Conservation (phyloP, 2,113 vertebrate genomes). For the Larimichthys crocea region DNA sequence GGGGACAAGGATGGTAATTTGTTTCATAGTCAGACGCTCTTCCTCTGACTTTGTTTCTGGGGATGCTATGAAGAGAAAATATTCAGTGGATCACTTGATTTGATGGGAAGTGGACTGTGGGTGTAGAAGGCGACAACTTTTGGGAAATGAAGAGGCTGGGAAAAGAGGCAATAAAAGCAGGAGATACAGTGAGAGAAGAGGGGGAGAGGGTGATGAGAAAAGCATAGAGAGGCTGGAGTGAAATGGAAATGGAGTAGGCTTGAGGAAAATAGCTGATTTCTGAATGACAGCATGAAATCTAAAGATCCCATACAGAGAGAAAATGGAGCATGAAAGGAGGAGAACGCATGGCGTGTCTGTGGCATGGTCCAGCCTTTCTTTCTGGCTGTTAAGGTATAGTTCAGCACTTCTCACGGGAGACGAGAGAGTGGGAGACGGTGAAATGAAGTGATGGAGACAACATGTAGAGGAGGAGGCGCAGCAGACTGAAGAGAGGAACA, state of each 20-base stretch:
- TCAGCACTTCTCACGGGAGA: not conserved
- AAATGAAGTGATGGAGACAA: conserved; percentile 41
- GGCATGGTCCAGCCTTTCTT: not conserved
- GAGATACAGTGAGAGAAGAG: conserved; percentile 26
- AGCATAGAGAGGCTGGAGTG: conserved; percentile 22
- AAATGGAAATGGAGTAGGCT: conserved; percentile 22
- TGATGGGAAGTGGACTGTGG: conserved; percentile 33
- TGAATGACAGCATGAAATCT: conserved; percentile 36
- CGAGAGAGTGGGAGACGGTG: conserved; percentile 11
- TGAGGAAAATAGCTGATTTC: conserved; percentile 6
- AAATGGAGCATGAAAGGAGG: not conserved
- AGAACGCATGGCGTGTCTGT: conserved; percentile 30
- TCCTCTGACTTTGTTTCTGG: not conserved
- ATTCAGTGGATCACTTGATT: conserved; percentile 33
- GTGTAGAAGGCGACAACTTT: conserved; percentile 37
- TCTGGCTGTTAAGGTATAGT: not conserved
- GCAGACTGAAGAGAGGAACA: conserved; percentile 37
- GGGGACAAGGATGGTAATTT: conserved; percentile 41
- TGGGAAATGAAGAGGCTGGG: conserved; percentile 47
- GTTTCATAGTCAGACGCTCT: conserved; percentile 22
- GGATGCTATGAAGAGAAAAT: conserved; percentile 33
- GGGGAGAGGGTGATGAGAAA: conserved; percentile 39
- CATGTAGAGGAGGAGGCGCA: conserved; percentile 8
- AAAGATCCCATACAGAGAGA: not conserved
- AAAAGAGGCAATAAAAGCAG: conserved; percentile 29